Percentiles rank a stretch among this genome's conserved stretches.
Conservation (phyloP, 2,888 invertebrate species). For the Megastigmus dorsalis region DNA sequence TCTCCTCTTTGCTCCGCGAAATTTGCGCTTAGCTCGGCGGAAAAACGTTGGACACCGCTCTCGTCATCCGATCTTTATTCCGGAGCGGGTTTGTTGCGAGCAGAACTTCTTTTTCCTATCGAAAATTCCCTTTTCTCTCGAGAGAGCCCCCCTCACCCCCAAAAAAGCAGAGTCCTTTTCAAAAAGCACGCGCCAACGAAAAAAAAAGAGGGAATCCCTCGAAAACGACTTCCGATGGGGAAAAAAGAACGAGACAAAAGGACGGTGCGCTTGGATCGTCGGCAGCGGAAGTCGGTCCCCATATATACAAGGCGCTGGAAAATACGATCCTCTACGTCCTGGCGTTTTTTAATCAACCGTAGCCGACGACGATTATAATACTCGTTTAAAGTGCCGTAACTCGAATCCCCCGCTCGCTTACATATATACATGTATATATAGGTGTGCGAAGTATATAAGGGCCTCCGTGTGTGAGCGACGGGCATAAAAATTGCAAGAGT, state of each 20-base stretch:
- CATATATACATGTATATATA: no score
- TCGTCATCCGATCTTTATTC: no score
- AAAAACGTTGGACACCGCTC: background rate
- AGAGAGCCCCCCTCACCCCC: no score
- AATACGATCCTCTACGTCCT: conserved; percentile 11
- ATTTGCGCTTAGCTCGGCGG: conserved; percentile 35
- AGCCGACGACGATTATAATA: conserved; percentile 67
- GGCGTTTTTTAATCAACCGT: conserved; percentile 69
- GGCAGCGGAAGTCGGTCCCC: no score
- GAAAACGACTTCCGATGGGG: no score
- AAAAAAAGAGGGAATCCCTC: no score
- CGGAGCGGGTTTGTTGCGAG: no score
- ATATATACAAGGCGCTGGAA: no score
- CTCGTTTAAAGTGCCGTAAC: conserved; percentile 69
- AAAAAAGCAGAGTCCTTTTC: no score
- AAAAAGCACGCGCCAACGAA: no score
- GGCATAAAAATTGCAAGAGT: conserved; percentile 63
- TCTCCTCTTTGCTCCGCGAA: conserved; percentile 28
- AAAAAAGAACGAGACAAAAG: background rate
- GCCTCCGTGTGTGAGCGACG: conserved; percentile 42
- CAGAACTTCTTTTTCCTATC: no score
- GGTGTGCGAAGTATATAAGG: background rate
- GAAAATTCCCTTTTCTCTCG: no score
- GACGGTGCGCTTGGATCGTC: background rate
- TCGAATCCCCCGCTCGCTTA: conserved; percentile 53